phyloP scores from a whole-genome alignment of 2,797 vertebrate genomes.

The Molossus alvarezi region DNA sequence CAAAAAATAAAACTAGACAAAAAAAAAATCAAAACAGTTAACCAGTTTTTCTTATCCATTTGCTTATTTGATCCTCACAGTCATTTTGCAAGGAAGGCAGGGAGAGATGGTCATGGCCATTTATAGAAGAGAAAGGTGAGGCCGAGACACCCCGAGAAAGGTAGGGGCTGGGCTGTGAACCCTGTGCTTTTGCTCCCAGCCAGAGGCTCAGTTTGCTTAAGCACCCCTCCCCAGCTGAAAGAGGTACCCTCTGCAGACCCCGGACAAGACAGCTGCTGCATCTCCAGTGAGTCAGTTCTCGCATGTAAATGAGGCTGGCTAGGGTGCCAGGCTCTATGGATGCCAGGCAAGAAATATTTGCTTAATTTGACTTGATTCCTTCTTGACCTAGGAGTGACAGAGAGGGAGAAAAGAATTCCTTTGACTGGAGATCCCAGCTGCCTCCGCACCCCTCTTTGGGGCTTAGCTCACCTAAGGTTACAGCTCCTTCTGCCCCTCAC shows the following conservation, averaged over 20 bases:
- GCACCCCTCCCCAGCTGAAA: neutral
- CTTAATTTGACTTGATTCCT: neutral
- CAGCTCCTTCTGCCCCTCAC: neutral
- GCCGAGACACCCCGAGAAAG: neutral
- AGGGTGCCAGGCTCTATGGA: neutral
- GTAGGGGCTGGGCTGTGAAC: neutral
- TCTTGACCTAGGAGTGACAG: neutral
- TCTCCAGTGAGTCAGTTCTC: neutral
- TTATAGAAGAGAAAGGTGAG: neutral
- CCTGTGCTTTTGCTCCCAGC: neutral
- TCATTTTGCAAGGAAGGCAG: neutral
- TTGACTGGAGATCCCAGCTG: neutral
- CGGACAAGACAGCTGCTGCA: neutral
- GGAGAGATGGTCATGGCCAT: neutral
- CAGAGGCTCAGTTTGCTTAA: neutral
- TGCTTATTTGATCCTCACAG: neutral
- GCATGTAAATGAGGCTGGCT: neutral
- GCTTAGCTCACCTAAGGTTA: neutral
- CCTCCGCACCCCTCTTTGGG: neutral
- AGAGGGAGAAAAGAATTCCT: neutral
- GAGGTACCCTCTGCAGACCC: neutral
- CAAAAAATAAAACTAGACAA: neutral
- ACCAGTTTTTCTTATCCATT: neutral
- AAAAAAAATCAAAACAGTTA: neutral
- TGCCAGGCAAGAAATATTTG: neutral